phyloP scores from a whole-genome alignment of 92 coral and sea anemone genomes.

The Siderastrea radians region DNA sequence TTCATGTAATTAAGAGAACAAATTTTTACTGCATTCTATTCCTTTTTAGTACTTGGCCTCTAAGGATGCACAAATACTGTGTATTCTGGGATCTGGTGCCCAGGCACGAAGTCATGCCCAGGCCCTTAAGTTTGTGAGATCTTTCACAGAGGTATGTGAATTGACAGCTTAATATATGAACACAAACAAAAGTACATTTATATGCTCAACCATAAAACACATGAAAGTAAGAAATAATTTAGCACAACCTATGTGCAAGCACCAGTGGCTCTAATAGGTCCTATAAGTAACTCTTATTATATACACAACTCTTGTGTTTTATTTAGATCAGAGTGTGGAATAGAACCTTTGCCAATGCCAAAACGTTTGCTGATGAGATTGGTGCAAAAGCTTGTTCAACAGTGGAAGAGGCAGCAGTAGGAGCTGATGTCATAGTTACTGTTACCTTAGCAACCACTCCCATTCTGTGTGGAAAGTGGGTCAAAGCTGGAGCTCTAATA shows the following conservation, averaged over 20 bases:
- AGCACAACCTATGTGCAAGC: too few relatives aligned
- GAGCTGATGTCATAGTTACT: constrained; percentile 94
- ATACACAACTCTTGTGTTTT: neutral
- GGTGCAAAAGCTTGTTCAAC: constrained; percentile 85
- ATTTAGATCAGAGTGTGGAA: constrained; percentile 94
- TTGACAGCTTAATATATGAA: too few relatives aligned
- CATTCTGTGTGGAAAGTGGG: constrained; percentile 91
- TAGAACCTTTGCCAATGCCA: constrained; percentile 86
- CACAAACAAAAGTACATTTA: too few relatives aligned
- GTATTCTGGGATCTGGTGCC: constrained; percentile 96
- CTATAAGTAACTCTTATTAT: neutral
- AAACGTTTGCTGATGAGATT: constrained; percentile 90
- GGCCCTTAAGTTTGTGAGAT: constrained; percentile 81
- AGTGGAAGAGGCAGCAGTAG: constrained; percentile 87
- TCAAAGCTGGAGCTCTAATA: constrained; percentile 92
- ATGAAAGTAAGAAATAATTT: too few relatives aligned
- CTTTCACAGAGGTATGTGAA: constrained; percentile 85
- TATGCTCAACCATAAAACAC: too few relatives aligned
- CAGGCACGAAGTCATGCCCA: constrained; percentile 93
- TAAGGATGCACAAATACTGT: constrained; percentile 78
- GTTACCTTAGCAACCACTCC: constrained; percentile 86
- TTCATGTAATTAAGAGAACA: neutral
- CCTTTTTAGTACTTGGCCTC: constrained; percentile 76
- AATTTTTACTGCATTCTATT: neutral
- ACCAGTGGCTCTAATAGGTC: too few relatives aligned